These are phyloP conservation scores for Margarornis squamiger DNA, from an alignment of 2,797 vertebrate species.

Conservation along the genomic window DNA sequence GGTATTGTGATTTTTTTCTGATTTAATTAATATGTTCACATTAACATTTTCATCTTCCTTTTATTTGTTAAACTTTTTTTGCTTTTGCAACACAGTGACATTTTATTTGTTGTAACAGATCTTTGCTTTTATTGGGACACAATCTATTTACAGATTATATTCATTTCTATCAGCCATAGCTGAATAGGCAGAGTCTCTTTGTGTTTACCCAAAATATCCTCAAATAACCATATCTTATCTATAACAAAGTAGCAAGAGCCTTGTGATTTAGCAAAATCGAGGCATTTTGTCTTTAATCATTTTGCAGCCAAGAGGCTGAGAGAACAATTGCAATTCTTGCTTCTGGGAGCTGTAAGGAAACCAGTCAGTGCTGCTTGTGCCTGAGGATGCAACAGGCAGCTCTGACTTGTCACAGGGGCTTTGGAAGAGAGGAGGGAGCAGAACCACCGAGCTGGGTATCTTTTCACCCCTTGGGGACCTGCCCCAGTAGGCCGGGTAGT, in stretches of 20 bases:
- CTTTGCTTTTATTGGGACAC: neutral
- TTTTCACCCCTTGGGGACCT: neutral
- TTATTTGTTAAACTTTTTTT: neutral
- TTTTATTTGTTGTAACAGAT: neutral
- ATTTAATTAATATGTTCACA: neutral
- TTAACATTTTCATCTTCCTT: neutral
- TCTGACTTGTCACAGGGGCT: neutral
- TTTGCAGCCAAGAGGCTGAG: neutral
- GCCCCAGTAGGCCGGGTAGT: neutral
- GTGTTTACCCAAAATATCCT: neutral
- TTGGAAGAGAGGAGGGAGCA: neutral
- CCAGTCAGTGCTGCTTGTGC: neutral
- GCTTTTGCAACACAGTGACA: neutral
- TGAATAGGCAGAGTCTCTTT: neutral
- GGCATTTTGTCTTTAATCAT: neutral
- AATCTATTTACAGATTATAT: neutral
- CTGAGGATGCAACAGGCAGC: neutral
- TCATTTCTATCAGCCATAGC: neutral
- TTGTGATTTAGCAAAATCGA: neutral
- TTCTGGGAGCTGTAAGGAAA: neutral
- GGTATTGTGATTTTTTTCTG: neutral
- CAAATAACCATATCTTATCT: neutral
- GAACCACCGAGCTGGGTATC: neutral
- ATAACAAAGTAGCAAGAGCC: neutral
- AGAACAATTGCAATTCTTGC: neutral